These are phyloP conservation scores for Neodiprion lecontei DNA, from an alignment of 1,140 invertebrate genomes.

Conservation along the genomic window DNA sequence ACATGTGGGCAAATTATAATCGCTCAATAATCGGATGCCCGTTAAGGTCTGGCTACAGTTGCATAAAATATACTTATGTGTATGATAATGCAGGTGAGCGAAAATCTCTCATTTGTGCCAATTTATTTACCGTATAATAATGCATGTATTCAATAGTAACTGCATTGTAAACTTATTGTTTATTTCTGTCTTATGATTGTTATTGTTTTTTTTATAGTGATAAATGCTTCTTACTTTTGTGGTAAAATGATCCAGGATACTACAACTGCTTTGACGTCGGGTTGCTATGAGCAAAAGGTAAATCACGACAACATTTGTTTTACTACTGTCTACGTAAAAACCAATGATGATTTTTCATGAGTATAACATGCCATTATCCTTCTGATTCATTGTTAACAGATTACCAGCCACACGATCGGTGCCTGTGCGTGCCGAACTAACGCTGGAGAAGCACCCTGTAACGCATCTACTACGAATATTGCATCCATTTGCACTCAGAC, in stretches of 20 bases:
- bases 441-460: constrained; percentile 33
- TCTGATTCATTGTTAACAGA: constrained; percentile 28
- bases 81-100: constrained; percentile 39
- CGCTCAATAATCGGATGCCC: constrained; percentile 13
- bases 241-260: constrained; percentile 41
- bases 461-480: constrained; percentile 22
- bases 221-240: constrained; percentile 38
- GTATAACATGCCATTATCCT: constrained; percentile 15
- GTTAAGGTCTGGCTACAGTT: constrained; percentile 25
- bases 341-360: constrained; percentile 11
- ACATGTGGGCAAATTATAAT: constrained; percentile 28
- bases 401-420: constrained; percentile 36
- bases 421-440: constrained; percentile 38
- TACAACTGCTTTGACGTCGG: constrained; percentile 25
- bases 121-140: neutral
- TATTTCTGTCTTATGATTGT: neutral
- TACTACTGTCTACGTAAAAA: constrained; percentile 11
- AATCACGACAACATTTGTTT: neutral
- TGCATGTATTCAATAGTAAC: neutral
- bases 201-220: constrained; percentile 31
- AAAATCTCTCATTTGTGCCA: neutral
- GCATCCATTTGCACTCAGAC: neutral
- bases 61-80: constrained; percentile 40
- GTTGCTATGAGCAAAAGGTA: constrained; percentile 41
- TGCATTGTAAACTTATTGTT: neutral